Percentiles rank a stretch among this genome's conserved stretches.
phyloP scores from a whole-genome alignment of 2,888 invertebrate species.

The Stenchaetothrips biformis region DNA sequence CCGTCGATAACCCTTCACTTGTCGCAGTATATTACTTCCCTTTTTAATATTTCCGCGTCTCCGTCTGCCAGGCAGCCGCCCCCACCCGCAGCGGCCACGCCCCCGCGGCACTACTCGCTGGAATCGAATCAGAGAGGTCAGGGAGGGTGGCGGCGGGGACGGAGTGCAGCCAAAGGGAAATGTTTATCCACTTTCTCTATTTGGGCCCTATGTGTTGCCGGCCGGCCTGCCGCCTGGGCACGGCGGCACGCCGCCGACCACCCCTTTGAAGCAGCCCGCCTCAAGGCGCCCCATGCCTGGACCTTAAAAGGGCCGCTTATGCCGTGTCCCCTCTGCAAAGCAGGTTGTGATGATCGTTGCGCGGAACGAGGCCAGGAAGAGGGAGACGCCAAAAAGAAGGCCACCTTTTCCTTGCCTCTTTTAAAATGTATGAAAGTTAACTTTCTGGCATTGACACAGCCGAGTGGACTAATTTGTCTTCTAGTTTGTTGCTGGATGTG shows the following conservation, averaged over 20 bases:
- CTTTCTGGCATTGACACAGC: no score
- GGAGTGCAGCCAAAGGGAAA: background rate
- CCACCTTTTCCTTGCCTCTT: no score
- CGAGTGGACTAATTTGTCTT: no score
- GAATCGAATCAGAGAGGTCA: constrained; percentile 5
- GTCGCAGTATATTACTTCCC: background rate
- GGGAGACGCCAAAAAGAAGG: no score
- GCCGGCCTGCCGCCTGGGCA: background rate
- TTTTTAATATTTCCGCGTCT: constrained; percentile 6
- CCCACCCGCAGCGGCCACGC: background rate
- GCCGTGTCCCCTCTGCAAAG: background rate
- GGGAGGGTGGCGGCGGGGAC: background rate
- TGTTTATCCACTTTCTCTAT: constrained; percentile 24
- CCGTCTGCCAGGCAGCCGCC: background rate
- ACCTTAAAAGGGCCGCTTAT: background rate
- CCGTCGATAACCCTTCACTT: constrained; percentile 10
- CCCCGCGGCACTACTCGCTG: background rate
- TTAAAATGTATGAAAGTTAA: no score
- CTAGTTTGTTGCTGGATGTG: no score
- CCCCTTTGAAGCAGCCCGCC: background rate
- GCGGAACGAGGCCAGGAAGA: no score
- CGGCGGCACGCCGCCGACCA: background rate
- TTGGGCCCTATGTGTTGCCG: background rate
- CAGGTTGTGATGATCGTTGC: no score
- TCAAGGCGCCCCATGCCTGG: background rate